Conservation (phyloP, 2,888 invertebrate species). For the Dusona sp. region DNA sequence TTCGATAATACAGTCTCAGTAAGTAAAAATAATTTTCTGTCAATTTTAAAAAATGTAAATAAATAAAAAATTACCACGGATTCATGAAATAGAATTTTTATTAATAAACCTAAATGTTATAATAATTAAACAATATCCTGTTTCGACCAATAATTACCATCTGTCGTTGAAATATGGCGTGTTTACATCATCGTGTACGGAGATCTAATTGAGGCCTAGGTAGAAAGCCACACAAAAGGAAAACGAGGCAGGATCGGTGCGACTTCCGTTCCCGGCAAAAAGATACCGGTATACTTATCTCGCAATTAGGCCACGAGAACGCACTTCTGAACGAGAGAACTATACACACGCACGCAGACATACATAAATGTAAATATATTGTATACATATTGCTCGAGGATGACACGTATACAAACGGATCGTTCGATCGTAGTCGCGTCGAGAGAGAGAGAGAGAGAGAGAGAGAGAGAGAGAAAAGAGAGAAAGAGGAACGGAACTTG, state of each 20-base stretch:
- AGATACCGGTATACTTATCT: slow-evolving; percentile 40
- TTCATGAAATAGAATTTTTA: neutral
- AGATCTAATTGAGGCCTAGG: neutral
- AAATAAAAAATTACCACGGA: neutral
- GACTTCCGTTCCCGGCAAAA: slow-evolving; percentile 41
- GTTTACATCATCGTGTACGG: neutral
- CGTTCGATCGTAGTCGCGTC: neutral
- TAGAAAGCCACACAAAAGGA: slow-evolving; percentile 7
- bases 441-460: no score
- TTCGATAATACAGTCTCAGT: neutral
- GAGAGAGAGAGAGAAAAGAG: no score
- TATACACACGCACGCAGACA: neutral
- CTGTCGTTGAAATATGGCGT: neutral
- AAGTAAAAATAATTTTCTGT: neutral
- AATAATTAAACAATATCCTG: neutral
- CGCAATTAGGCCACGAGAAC: slow-evolving; percentile 54
- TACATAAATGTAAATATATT: neutral
- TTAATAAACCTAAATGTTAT: neutral
- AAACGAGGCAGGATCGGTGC: slow-evolving; percentile 27
- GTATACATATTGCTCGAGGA: neutral
- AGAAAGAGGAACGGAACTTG: neutral
- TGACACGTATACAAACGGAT: slow-evolving; percentile 5
- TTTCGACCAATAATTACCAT: neutral
- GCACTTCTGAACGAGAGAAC: slow-evolving; percentile 10
- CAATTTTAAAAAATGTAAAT: neutral